Percentiles rank a stretch among this genome's conserved stretches.
These are phyloP conservation scores for Hyperopisus bebe DNA, from an alignment of 2,113 vertebrate species.

Conservation along the genomic window DNA sequence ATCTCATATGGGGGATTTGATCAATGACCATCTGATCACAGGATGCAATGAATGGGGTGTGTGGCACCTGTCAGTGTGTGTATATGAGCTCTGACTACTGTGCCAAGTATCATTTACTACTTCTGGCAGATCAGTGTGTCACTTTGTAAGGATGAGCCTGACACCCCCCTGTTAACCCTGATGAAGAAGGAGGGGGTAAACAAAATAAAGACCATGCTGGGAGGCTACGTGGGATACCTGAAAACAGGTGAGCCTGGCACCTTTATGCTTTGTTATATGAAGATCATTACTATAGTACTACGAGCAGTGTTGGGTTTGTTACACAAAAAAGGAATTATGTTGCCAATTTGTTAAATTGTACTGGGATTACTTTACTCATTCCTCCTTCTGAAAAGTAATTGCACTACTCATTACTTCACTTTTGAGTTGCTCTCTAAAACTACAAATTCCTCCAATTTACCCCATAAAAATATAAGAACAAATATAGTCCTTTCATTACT, in stretches of 20 bases:
- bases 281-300: not conserved
- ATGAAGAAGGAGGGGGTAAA: constrained; percentile 73
- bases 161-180: constrained; percentile 65
- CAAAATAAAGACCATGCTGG: constrained; percentile 67
- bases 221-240: constrained; percentile 70
- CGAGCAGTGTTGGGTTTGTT: not conserved
- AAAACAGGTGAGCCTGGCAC: constrained; percentile 61
- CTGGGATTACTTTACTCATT: not conserved
- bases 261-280: not conserved
- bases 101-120: not conserved
- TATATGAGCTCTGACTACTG: not conserved
- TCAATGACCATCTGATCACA: not conserved
- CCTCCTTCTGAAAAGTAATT: not conserved
- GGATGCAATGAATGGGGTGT: not conserved
- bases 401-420: not conserved
- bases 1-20: not conserved
- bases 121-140: constrained; percentile 66
- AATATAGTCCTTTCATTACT: not conserved
- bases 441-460: not conserved
- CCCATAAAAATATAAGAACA: not conserved
- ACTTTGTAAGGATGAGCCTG: constrained; percentile 77
- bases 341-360: not conserved
- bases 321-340: not conserved
- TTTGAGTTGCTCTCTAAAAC: not conserved
- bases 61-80: not conserved